These are phyloP conservation scores for Neocrepidodera transversa DNA, from an alignment of 2,888 invertebrate genomes.

Conservation along the genomic window DNA sequence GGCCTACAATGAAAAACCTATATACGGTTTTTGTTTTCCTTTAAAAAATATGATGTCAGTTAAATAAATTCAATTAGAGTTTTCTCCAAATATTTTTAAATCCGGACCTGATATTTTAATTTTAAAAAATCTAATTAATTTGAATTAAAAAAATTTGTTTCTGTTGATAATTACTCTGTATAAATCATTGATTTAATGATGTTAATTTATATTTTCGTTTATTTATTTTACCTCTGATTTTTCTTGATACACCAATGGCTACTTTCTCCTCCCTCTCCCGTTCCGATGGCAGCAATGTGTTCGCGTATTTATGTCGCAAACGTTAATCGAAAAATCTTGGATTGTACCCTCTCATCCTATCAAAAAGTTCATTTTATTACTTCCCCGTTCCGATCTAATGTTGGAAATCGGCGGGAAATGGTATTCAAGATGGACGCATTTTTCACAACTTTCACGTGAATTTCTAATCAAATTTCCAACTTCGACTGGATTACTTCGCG, in stretches of 20 bases:
- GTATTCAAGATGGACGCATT: conserved; percentile 6
- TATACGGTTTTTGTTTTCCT: too few relatives aligned
- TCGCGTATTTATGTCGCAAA: conserved; percentile 26
- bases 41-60: too few relatives aligned
- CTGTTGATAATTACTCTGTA: too few relatives aligned
- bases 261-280: background rate
- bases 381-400: conserved; percentile 31
- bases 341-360: conserved; percentile 28
- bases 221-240: too few relatives aligned
- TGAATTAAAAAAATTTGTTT: background rate
- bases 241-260: background rate
- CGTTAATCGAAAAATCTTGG: conserved; percentile 35
- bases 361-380: conserved; percentile 36
- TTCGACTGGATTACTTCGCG: conserved; percentile 4
- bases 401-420: conserved; percentile 7
- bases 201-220: too few relatives aligned
- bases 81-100: too few relatives aligned
- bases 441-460: conserved; percentile 9
- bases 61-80: too few relatives aligned
- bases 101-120: background rate
- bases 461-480: conserved; percentile 7
- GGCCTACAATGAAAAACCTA: too few relatives aligned
- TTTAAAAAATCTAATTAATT: background rate
- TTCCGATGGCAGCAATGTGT: background rate
- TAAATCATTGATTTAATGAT: too few relatives aligned